Conservation (phyloP, 1,140 invertebrate species). For the Apis cerana region DNA sequence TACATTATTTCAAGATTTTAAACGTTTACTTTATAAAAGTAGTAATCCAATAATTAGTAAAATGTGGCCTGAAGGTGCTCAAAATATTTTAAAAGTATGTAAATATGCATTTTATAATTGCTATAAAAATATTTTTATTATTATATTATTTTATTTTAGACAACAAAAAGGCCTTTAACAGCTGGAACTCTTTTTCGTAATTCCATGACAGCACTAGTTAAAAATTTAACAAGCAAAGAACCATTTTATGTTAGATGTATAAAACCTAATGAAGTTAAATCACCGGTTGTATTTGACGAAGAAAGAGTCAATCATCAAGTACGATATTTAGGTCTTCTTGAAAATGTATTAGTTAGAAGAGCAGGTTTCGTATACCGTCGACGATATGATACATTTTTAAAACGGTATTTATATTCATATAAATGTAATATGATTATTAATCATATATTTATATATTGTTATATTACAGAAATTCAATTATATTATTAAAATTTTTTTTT, state of each 20-base stretch:
- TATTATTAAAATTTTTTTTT: constrained; percentile 28
- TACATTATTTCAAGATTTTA: constrained; percentile 97
- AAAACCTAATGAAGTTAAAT: constrained; percentile 97
- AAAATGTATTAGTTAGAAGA: constrained; percentile 95
- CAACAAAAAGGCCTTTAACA: constrained; percentile 95
- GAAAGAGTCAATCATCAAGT: constrained; percentile 94
- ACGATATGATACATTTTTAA: constrained; percentile 93
- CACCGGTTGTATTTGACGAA: constrained; percentile 89
- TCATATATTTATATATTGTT: background rate
- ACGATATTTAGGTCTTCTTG: constrained; percentile 93
- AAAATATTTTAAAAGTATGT: constrained; percentile 91
- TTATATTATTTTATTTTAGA: constrained; percentile 82
- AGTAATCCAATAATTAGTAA: constrained; percentile 87
- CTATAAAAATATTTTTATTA: background rate
- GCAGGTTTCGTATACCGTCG: constrained; percentile 97
- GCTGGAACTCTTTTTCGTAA: constrained; percentile 97
- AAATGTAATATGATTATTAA: background rate
- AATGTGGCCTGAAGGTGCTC: constrained; percentile 98
- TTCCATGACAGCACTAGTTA: constrained; percentile 95
- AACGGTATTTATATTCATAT: constrained; percentile 81
- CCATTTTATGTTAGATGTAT: constrained; percentile 98
- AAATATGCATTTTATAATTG: constrained; percentile 4
- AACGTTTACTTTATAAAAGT: constrained; percentile 93
- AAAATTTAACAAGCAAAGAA: constrained; percentile 94
- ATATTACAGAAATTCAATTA: background rate